Evolutionary conservation across 2,888 invertebrate genomes (phyloP).

Genomic region (Lymantria dispar): DNA sequence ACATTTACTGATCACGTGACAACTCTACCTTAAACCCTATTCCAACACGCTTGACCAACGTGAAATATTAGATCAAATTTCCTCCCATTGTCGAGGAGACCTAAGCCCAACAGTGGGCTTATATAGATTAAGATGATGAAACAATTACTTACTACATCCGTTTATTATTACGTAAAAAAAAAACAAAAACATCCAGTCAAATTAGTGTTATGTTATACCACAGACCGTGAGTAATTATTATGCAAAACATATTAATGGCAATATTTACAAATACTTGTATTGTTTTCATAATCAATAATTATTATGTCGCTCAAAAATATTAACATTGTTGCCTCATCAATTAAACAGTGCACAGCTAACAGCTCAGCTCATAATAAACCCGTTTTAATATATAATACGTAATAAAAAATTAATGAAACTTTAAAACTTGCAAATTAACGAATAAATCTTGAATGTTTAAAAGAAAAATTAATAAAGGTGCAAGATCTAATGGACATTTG

Average conservation of each 20-base stretch:
- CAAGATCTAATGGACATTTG: neutral
- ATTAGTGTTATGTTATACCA: neutral
- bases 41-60: no score
- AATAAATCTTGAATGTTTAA: neutral
- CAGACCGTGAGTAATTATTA: neutral
- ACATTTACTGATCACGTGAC: no score
- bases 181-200: neutral
- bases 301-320: neutral
- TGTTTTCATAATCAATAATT: conserved; percentile 10
- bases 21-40: no score
- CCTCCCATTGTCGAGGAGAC: no score
- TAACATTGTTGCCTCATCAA: neutral
- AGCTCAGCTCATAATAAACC: neutral
- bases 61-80: no score
- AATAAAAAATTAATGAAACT: neutral
- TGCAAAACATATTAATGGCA: neutral
- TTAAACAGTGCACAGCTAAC: neutral
- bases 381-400: neutral
- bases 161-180: neutral
- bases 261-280: conserved; percentile 20
- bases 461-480: neutral
- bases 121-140: no score
- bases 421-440: neutral
- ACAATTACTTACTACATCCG: neutral
- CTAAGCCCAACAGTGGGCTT: no score